These are phyloP conservation scores for Podiceps cristatus DNA, from an alignment of 2,113 vertebrate genomes.

Conservation along the genomic window DNA sequence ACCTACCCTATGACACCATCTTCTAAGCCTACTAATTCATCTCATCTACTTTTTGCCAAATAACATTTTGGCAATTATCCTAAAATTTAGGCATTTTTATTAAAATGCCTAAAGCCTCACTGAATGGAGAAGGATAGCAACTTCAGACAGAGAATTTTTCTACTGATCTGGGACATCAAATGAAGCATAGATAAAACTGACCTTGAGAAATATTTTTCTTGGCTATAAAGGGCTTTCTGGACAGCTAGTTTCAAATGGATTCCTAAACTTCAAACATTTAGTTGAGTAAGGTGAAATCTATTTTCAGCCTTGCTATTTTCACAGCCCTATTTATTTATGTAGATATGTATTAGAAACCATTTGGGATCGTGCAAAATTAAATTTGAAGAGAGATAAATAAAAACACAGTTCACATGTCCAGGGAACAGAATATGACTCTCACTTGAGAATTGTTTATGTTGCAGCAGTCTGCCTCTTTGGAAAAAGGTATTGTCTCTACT, in stretches of 20 bases:
- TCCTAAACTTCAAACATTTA: background rate
- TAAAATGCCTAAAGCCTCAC: background rate
- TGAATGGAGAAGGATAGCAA: background rate
- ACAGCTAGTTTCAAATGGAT: background rate
- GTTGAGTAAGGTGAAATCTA: background rate
- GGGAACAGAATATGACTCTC: background rate
- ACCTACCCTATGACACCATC: background rate
- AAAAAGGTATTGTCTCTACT: background rate
- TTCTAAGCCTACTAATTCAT: background rate
- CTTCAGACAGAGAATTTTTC: background rate
- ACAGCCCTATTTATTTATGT: background rate
- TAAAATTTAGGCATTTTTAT: background rate
- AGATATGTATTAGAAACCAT: background rate
- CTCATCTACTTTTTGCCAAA: background rate
- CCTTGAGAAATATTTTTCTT: background rate
- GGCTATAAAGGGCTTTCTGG: background rate
- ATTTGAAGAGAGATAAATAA: conserved; percentile 2
- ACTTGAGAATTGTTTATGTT: background rate
- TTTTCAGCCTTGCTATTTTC: background rate
- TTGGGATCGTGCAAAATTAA: background rate
- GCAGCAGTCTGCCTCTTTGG: background rate
- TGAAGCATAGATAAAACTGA: background rate
- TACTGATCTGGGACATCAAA: background rate
- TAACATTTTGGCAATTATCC: background rate
- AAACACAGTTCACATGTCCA: background rate